phyloP scores from a whole-genome alignment of 2,888 invertebrate genomes.

The Tortricodes alternella region DNA sequence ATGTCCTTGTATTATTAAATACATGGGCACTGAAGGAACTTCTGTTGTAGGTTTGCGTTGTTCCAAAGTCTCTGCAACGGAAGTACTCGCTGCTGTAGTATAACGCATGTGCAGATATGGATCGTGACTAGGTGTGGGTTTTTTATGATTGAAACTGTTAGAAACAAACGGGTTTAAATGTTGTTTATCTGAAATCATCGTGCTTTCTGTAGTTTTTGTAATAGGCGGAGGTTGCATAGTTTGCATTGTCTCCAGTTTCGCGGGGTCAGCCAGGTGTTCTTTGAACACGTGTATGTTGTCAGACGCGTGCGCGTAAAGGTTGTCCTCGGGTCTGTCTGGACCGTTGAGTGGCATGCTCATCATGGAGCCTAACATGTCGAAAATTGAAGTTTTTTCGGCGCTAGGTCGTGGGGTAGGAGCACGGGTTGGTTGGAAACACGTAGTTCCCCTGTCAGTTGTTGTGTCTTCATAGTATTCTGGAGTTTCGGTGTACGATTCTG shows the following conservation, averaged over 20 bases:
- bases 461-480: constrained; percentile 52
- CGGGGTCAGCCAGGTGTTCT: constrained; percentile 50
- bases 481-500: constrained; percentile 24
- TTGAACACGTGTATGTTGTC: constrained; percentile 69
- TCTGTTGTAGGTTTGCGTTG: constrained; percentile 56
- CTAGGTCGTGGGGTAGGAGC: constrained; percentile 40
- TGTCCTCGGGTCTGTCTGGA: constrained; percentile 68
- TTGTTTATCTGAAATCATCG: constrained; percentile 43
- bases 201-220: constrained; percentile 48
- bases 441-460: constrained; percentile 49
- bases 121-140: constrained; percentile 59
- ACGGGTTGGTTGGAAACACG: constrained; percentile 45
- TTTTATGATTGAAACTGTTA: constrained; percentile 46
- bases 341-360: constrained; percentile 75
- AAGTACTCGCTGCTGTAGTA: constrained; percentile 75
- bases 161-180: constrained; percentile 50
- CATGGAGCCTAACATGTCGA: constrained; percentile 74
- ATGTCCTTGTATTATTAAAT: constrained; percentile 92
- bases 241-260: constrained; percentile 80
- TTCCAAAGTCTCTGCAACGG: constrained; percentile 57
- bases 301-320: constrained; percentile 71
- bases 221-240: constrained; percentile 84
- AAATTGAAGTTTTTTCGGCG: constrained; percentile 48
- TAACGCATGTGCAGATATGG: constrained; percentile 74
- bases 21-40: constrained; percentile 85